Evolutionary conservation across 2,113 vertebrate genomes (phyloP).

Genomic region (Melanotaenia duboulayi): DNA sequence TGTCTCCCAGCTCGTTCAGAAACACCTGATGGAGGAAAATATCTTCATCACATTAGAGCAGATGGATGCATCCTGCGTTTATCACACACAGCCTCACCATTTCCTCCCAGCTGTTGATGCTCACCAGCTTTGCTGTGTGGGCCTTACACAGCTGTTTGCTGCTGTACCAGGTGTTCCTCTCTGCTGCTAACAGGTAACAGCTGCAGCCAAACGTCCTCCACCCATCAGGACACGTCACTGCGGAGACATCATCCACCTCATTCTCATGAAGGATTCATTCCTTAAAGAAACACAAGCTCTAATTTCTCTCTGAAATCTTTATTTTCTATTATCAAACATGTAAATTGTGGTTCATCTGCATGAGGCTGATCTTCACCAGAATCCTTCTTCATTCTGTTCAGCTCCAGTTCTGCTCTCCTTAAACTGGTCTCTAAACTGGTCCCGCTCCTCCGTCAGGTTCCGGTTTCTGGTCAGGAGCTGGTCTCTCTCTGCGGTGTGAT

Average conservation of each 20-base stretch:
- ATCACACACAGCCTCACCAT: conserved; percentile 14
- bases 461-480: conserved; percentile 12
- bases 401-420: not conserved
- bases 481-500: conserved; percentile 7
- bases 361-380: not conserved
- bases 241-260: not conserved
- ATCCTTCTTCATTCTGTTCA: not conserved
- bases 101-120: conserved; percentile 1
- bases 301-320: too few species aligned
- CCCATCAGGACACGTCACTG: conserved; percentile 29
- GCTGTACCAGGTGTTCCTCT: rapidly evolving
- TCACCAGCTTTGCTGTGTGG: conserved; percentile 18
- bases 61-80: not conserved
- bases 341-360: not conserved
- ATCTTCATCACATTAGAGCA: not conserved
- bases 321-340: too few species aligned
- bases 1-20: conserved; percentile 8
- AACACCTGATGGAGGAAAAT: conserved; percentile 1
- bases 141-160: not conserved
- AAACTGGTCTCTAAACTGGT: conserved; percentile 14
- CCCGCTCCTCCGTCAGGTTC: conserved; percentile 35
- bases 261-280: too few species aligned
- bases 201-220: conserved; percentile 27
- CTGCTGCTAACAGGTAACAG: not conserved
- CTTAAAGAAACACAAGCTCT: too few species aligned